Percentiles rank a stretch among this genome's conserved stretches.
These are phyloP conservation scores for Eonycteris spelaea DNA, from an alignment of 2,113 vertebrate genomes.

Conservation along the genomic window DNA sequence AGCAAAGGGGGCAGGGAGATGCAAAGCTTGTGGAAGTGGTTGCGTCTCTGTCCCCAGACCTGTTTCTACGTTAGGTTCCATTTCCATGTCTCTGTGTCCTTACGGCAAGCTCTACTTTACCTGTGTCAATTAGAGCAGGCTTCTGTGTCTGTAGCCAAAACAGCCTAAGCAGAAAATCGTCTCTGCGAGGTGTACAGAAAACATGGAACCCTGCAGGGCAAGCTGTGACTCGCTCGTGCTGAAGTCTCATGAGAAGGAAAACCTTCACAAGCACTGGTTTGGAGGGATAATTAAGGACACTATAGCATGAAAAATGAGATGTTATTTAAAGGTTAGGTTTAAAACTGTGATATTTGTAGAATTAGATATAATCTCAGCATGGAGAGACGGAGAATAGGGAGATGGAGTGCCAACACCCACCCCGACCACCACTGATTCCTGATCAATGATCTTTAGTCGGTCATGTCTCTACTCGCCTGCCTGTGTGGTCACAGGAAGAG, in stretches of 20 bases:
- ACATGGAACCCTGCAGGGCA: neutral
- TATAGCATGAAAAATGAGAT: neutral
- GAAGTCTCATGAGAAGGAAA: neutral
- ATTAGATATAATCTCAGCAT: neutral
- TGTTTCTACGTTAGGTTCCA: neutral
- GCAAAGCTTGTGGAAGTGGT: rapidly evolving
- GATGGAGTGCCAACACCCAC: neutral
- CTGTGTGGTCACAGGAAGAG: neutral
- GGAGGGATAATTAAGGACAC: neutral
- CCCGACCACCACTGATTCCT: neutral
- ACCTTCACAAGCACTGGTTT: neutral
- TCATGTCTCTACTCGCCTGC: neutral
- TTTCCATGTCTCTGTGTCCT: neutral
- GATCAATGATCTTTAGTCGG: neutral
- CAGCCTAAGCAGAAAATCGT: neutral
- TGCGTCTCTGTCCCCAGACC: too few relatives aligned
- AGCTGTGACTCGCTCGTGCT: neutral
- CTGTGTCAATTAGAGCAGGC: neutral
- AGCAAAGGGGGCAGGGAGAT: neutral
- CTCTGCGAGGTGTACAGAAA: neutral
- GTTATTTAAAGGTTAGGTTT: neutral
- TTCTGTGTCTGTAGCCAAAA: neutral
- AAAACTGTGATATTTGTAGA: neutral
- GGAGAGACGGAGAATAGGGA: neutral
- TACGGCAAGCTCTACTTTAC: neutral